These are phyloP conservation scores for Dromococcyx pavoninus DNA, from an alignment of 2,797 vertebrate genomes.

Conservation along the genomic window DNA sequence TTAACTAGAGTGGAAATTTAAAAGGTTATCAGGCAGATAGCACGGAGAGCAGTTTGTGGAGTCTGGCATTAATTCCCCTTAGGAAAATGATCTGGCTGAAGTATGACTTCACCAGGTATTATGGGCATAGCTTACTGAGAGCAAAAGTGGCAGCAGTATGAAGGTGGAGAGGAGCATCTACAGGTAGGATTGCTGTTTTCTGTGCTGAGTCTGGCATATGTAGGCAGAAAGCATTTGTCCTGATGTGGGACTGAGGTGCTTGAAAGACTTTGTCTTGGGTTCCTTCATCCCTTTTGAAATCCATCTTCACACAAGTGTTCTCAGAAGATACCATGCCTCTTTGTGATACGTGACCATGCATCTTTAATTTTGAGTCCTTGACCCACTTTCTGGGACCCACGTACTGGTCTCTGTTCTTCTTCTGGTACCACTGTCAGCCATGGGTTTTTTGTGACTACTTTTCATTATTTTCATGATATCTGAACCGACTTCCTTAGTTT, in stretches of 20 bases:
- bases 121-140: neutral
- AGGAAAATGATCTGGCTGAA: neutral
- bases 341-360: neutral
- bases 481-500: neutral
- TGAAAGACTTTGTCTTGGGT: neutral
- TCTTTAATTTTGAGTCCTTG: neutral
- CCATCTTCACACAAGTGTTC: neutral
- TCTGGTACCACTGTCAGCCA: neutral
- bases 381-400: neutral
- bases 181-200: neutral
- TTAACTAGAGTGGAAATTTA: too few species aligned
- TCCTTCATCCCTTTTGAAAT: neutral
- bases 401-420: neutral
- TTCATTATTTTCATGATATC: neutral
- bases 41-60: accelerated
- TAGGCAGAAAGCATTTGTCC: neutral
- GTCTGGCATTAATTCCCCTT: neutral
- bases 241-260: neutral
- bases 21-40: neutral
- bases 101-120: neutral
- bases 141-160: neutral
- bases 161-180: neutral
- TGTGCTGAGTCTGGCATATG: neutral
- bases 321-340: neutral
- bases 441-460: neutral